Evolutionary conservation across 2,113 vertebrate species (phyloP).

Genomic region (Rhabdornis inornatus): DNA sequence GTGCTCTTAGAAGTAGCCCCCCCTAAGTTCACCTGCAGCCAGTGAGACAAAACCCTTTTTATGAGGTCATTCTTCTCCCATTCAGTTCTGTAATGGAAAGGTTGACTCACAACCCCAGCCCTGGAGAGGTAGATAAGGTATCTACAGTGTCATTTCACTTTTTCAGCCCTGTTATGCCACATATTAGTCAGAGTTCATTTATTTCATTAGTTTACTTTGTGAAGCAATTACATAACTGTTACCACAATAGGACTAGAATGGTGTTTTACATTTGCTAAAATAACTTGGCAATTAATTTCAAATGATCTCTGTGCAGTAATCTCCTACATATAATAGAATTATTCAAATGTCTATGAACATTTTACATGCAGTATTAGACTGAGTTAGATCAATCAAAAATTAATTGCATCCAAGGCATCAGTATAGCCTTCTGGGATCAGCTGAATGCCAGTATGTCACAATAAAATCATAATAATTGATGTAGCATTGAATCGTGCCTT

Average conservation of each 20-base stretch:
- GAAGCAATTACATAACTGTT: conserved; percentile 50
- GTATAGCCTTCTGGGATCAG: conserved; percentile 55
- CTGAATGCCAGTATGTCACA: conserved; percentile 58
- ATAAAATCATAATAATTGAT: conserved; percentile 67
- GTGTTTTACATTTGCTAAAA: conserved; percentile 56
- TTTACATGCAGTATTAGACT: conserved; percentile 46
- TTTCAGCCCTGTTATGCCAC: not conserved
- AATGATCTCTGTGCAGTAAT: conserved; percentile 53
- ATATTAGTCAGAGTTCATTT: conserved; percentile 57
- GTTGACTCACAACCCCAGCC: not conserved
- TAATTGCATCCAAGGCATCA: conserved; percentile 62
- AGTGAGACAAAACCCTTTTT: not conserved
- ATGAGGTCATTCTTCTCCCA: not conserved
- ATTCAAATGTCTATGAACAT: conserved; percentile 54
- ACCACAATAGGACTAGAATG: conserved; percentile 24
- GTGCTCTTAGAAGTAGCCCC: not conserved
- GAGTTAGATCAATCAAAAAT: conserved; percentile 67
- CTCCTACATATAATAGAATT: conserved; percentile 57
- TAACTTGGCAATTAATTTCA: conserved; percentile 65
- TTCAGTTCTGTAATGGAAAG: not conserved
- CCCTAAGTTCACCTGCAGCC: not conserved
- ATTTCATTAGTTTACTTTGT: conserved; percentile 60
- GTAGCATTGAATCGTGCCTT: conserved; percentile 54
- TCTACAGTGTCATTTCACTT: not conserved
- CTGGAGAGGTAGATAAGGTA: not conserved